Evolutionary conservation across 2,888 invertebrate genomes (phyloP).

Genomic region (Sphaerophoria rueppellii): DNA sequence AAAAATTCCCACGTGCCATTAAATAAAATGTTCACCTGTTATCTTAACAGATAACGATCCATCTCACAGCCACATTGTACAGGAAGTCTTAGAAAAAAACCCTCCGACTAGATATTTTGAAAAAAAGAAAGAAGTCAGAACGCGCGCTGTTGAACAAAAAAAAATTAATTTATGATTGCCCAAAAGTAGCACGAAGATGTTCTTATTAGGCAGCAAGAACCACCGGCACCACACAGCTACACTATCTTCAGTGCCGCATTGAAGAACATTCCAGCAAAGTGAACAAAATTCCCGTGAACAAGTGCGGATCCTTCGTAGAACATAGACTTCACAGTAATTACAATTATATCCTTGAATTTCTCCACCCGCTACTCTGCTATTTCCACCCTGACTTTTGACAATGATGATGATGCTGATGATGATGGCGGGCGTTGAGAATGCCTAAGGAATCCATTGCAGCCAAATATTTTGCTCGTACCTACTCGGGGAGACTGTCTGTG

Average conservation of each 20-base stretch:
- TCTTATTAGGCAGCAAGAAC: conserved; percentile 61
- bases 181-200: conserved; percentile 61
- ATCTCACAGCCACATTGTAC: conserved; percentile 78
- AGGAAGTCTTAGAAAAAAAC: conserved; percentile 27
- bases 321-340: conserved; percentile 77
- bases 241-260: conserved; percentile 27
- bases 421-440: conserved; percentile 44
- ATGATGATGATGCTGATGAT: conserved; percentile 62
- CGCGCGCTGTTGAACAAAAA: conserved; percentile 14
- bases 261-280: conserved; percentile 51
- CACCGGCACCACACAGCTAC: not conserved
- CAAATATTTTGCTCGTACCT: not conserved
- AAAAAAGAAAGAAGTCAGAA: conserved; percentile 18
- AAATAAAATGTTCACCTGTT: conserved; percentile 75
- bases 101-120: conserved; percentile 20
- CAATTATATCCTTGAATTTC: conserved; percentile 76
- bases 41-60: conserved; percentile 81
- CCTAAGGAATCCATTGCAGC: conserved; percentile 55
- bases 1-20: conserved; percentile 72
- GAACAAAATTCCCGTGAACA: conserved; percentile 59
- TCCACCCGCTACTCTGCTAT: conserved; percentile 13
- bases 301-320: conserved; percentile 55
- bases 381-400: conserved; percentile 63
- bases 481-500: conserved; percentile 20
- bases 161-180: conserved; percentile 73